Evolutionary conservation across 2,113 vertebrate species (phyloP).

Genomic region (Corydoras sp.): DNA sequence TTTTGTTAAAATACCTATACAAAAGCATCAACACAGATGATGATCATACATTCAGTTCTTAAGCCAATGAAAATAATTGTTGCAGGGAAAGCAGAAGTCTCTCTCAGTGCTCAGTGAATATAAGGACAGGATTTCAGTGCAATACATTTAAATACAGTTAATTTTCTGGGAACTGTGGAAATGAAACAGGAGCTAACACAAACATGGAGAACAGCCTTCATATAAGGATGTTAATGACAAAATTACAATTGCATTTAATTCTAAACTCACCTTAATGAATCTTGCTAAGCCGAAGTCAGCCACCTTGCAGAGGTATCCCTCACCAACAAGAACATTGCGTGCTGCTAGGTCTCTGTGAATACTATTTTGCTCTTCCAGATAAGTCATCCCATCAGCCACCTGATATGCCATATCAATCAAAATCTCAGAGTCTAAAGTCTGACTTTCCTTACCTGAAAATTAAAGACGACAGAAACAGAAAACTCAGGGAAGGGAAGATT

Average conservation of each 20-base stretch:
- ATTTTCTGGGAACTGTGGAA: no score
- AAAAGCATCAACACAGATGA: no score
- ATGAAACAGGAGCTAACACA: no score
- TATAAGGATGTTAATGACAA: no score
- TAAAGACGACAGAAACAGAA: not conserved
- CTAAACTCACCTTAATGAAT: slow-evolving; percentile 67
- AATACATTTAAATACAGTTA: no score
- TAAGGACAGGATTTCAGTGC: no score
- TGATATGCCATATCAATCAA: slow-evolving; percentile 69
- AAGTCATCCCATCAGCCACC: slow-evolving; percentile 78
- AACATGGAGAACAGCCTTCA: no score
- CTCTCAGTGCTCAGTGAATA: no score
- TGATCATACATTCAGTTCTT: no score
- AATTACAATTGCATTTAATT: not conserved
- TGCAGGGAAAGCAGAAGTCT: no score
- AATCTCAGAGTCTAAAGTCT: slow-evolving; percentile 39
- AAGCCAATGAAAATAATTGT: no score
- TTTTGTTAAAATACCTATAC: no score
- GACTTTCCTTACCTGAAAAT: slow-evolving; percentile 58
- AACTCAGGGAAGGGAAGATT: not conserved
- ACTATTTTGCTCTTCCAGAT: slow-evolving; percentile 72
- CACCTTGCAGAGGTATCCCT: slow-evolving; percentile 75
- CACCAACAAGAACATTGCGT: slow-evolving; percentile 76
- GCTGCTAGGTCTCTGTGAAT: slow-evolving; percentile 80
- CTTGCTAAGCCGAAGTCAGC: slow-evolving; percentile 81